Conservation (phyloP, 1,140 invertebrate genomes). For the Lasioglossum albipes region DNA sequence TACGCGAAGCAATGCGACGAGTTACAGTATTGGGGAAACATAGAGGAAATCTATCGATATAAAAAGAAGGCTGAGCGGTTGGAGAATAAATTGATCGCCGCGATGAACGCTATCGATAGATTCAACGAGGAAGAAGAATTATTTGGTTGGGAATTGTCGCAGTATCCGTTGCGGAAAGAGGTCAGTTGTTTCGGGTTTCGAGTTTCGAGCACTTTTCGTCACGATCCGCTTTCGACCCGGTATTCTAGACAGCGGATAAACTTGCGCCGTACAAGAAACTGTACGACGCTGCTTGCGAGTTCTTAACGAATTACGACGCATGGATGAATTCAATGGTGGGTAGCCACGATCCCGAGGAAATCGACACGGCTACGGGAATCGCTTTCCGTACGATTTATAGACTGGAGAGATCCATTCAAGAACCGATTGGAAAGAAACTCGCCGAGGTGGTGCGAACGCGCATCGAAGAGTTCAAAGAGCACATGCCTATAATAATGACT, state of each 20-base stretch:
- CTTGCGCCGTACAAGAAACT: constrained; percentile 92
- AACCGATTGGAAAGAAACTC: constrained; percentile 84
- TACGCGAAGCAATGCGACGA: constrained; percentile 92
- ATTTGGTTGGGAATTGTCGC: constrained; percentile 93
- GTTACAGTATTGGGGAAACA: constrained; percentile 92
- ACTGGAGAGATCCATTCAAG: constrained; percentile 92
- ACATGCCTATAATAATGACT: constrained; percentile 94
- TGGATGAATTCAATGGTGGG: constrained; percentile 93
- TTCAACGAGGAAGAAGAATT: constrained; percentile 96
- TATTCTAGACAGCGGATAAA: constrained; percentile 84
- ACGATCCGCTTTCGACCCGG: not conserved
- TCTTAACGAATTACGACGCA: constrained; percentile 88
- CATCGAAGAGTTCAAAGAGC: constrained; percentile 94
- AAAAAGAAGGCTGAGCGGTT: constrained; percentile 88
- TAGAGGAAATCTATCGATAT: constrained; percentile 92
- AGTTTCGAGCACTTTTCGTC: not conserved
- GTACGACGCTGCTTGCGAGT: constrained; percentile 93
- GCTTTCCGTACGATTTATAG: constrained; percentile 92
- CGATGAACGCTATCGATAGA: constrained; percentile 90
- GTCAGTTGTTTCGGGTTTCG: constrained; percentile 65
- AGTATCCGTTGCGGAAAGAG: constrained; percentile 91
- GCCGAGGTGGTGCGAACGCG: constrained; percentile 84
- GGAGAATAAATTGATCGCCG: constrained; percentile 84
- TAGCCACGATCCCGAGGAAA: constrained; percentile 92
- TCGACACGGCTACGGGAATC: constrained; percentile 90